These are phyloP conservation scores for Ciconia boyciana DNA, from an alignment of 2,113 vertebrate species.

Conservation along the genomic window DNA sequence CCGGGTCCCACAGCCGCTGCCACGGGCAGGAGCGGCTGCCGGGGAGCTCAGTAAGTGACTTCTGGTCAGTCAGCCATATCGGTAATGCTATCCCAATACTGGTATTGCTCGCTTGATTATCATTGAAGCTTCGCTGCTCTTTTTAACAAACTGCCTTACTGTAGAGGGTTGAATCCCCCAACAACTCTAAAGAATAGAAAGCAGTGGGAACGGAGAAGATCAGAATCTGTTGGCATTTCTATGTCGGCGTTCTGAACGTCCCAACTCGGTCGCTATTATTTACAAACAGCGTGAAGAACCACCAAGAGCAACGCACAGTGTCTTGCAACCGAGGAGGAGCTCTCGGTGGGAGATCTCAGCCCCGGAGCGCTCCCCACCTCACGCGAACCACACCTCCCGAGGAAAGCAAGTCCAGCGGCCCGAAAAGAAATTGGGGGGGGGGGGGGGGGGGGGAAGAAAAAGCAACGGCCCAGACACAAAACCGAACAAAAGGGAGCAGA, in stretches of 20 bases:
- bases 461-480: neutral
- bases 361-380: neutral
- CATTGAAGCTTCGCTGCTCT: neutral
- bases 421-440: neutral
- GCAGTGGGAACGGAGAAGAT: fast-evolving
- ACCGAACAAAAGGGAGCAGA: neutral
- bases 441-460: too few species aligned
- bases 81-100: neutral
- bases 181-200: neutral
- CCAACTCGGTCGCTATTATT: fast-evolving
- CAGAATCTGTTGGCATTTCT: fast-evolving
- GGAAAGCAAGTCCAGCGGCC: neutral
- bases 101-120: neutral
- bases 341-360: neutral
- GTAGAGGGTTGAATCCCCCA: neutral
- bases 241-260: neutral
- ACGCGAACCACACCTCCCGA: neutral
- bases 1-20: neutral
- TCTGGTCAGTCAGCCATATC: neutral
- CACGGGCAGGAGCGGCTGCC: neutral
- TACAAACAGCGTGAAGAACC: neutral
- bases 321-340: neutral
- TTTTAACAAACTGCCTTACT: neutral
- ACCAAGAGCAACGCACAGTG: neutral
- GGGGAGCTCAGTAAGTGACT: neutral